Evolutionary conservation across 92 coral and sea anemone species (phyloP).

Genomic region (Bergia puertoricense): DNA sequence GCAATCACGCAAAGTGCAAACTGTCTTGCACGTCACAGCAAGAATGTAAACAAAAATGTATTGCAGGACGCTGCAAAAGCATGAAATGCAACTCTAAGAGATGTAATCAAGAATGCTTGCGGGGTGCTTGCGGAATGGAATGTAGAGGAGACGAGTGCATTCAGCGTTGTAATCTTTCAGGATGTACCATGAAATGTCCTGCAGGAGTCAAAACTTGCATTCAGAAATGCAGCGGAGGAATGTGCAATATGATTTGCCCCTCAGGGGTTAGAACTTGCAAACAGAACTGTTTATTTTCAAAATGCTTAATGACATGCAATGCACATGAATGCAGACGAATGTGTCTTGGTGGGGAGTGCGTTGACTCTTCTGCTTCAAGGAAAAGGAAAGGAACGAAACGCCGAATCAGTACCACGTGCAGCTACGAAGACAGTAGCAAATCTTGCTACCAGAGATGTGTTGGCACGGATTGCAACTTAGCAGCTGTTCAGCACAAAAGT

Average conservation of each 20-base stretch:
- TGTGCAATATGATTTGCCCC: conserved; percentile 26
- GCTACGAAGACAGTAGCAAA: neutral
- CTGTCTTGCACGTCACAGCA: conserved; percentile 7
- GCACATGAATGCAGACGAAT: conserved; percentile 20
- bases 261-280: conserved; percentile 26
- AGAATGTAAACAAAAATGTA: conserved; percentile 25
- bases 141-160: conserved; percentile 37
- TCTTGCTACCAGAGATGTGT: conserved; percentile 27
- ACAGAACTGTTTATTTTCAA: conserved; percentile 23
- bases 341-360: conserved; percentile 35
- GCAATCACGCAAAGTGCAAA: conserved; percentile 41
- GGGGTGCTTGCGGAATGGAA: conserved; percentile 27
- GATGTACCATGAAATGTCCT: conserved; percentile 36
- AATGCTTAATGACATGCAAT: conserved; percentile 32
- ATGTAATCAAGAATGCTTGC: conserved; percentile 23
- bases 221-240: conserved; percentile 40
- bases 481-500: conserved; percentile 9
- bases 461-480: conserved; percentile 8
- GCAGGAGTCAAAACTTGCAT: conserved; percentile 22
- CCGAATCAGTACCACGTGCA: neutral
- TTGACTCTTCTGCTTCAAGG: neutral
- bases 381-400: neutral
- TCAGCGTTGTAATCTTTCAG: conserved; percentile 30
- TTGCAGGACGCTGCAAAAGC: conserved; percentile 35
- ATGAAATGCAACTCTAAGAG: conserved; percentile 39